Percentiles rank a stretch among this genome's conserved stretches.
These are phyloP conservation scores for Melipona beecheii DNA, from an alignment of 2,888 invertebrate genomes.

Conservation along the genomic window DNA sequence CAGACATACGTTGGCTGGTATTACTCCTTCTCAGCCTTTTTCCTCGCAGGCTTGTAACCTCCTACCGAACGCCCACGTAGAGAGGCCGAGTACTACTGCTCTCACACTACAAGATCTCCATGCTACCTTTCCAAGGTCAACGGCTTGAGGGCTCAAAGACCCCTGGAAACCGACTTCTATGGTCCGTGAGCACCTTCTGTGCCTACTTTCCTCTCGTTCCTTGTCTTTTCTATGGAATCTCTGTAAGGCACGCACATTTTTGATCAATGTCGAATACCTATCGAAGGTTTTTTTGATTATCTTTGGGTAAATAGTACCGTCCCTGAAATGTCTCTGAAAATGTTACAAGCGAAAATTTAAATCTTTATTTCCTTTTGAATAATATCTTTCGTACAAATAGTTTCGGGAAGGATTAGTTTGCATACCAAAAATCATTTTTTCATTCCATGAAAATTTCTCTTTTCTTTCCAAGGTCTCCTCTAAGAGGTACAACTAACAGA, in stretches of 20 bases:
- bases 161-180: constrained; percentile 65
- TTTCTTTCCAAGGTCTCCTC: not conserved
- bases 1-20: constrained; percentile 72
- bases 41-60: constrained; percentile 58
- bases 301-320: not conserved
- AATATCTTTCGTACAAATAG: not conserved
- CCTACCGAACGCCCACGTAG: constrained; percentile 65
- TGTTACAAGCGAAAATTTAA: not conserved
- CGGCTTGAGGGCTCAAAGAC: constrained; percentile 72
- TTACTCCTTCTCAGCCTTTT: constrained; percentile 49
- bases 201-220: constrained; percentile 29
- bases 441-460: not conserved
- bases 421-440: no score
- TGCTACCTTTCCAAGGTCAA: constrained; percentile 75
- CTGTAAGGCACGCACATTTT: not conserved
- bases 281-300: not conserved
- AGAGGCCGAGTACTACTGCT: constrained; percentile 65
- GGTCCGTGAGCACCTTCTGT: constrained; percentile 29
- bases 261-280: not conserved
- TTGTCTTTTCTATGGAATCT: constrained; percentile 5
- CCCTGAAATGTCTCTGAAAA: not conserved
- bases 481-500: not conserved
- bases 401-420: not conserved
- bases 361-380: not conserved
- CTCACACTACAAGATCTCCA: constrained; percentile 72